Percentiles rank a stretch among this genome's conserved stretches.
Conservation (phyloP, 2,113 vertebrate species). For the Muntiacus muntjak region DNA sequence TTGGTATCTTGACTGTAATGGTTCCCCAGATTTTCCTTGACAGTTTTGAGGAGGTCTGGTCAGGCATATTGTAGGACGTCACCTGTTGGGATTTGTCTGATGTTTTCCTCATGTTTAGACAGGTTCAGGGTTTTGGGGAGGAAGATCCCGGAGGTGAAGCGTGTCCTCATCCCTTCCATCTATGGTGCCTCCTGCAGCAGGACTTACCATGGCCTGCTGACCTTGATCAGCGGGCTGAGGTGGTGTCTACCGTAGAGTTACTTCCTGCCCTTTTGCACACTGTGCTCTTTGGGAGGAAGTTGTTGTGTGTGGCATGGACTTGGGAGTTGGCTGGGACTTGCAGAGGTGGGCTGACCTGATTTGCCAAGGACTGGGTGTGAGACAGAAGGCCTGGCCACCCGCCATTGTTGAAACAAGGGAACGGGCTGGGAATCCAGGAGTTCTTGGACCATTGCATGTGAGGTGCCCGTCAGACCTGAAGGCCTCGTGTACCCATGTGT, state of each 20-base stretch:
- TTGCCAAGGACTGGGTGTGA: not conserved
- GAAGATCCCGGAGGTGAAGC: not conserved
- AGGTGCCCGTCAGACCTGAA: not conserved
- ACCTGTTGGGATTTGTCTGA: not conserved
- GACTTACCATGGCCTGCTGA: not conserved
- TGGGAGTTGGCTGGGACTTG: not conserved
- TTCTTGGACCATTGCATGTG: not conserved
- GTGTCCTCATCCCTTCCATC: not conserved
- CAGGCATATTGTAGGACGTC: not conserved
- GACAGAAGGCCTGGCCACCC: not conserved
- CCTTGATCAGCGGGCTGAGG: not conserved
- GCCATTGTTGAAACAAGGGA: not conserved
- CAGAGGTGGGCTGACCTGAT: not conserved
- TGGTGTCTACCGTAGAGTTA: not conserved
- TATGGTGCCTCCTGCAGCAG: no score
- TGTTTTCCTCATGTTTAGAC: not conserved
- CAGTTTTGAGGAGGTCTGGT: not conserved
- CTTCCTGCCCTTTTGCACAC: not conserved
- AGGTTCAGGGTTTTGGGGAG: not conserved
- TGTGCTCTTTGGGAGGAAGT: not conserved
- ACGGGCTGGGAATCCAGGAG: not conserved
- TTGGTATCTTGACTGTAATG: not conserved
- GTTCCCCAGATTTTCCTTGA: not conserved
- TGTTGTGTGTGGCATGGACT: not conserved
- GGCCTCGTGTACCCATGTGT: not conserved